phyloP scores from a whole-genome alignment of 2,888 invertebrate genomes.

The Drosophila niveifrons region DNA sequence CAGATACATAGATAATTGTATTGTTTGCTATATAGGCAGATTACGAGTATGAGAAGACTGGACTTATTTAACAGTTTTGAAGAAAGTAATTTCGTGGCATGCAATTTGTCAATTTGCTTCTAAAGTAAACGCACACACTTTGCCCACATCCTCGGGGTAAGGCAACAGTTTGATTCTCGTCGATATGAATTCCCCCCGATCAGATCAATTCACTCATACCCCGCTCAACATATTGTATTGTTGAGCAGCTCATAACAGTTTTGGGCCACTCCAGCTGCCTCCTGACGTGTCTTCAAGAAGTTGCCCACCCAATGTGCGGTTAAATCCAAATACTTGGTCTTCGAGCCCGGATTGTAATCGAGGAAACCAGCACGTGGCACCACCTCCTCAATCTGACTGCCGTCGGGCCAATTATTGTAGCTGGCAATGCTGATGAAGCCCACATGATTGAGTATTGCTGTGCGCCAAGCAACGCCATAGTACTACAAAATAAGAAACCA shows the following conservation, averaged over 20 bases:
- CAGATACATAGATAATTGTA: conserved; percentile 57
- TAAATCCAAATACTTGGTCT: conserved; percentile 88
- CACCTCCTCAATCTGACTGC: conserved; percentile 90
- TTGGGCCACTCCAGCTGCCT: conserved; percentile 69
- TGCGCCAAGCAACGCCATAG: conserved; percentile 88
- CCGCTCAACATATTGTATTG: conserved; percentile 84
- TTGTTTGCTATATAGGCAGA: conserved; percentile 49
- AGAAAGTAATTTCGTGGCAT: conserved; percentile 73
- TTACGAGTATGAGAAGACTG: conserved; percentile 34
- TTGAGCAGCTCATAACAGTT: conserved; percentile 85
- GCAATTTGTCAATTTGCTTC: conserved; percentile 70
- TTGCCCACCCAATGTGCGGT: conserved; percentile 88
- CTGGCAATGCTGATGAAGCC: conserved; percentile 89
- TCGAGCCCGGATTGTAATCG: conserved; percentile 88
- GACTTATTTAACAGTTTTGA: conserved; percentile 55
- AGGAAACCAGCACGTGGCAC: conserved; percentile 83
- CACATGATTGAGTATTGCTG: conserved; percentile 87
- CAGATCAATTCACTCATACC: neutral
- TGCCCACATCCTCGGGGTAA: conserved; percentile 34
- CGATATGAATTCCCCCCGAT: conserved; percentile 49
- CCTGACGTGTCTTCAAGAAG: conserved; percentile 85
- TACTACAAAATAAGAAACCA: conserved; percentile 83
- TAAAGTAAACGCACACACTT: conserved; percentile 66
- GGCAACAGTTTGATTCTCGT: conserved; percentile 48
- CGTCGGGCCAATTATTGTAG: conserved; percentile 92